Evolutionary conservation across 2,797 vertebrate genomes (phyloP).

Genomic region (Pteropus rufus): DNA sequence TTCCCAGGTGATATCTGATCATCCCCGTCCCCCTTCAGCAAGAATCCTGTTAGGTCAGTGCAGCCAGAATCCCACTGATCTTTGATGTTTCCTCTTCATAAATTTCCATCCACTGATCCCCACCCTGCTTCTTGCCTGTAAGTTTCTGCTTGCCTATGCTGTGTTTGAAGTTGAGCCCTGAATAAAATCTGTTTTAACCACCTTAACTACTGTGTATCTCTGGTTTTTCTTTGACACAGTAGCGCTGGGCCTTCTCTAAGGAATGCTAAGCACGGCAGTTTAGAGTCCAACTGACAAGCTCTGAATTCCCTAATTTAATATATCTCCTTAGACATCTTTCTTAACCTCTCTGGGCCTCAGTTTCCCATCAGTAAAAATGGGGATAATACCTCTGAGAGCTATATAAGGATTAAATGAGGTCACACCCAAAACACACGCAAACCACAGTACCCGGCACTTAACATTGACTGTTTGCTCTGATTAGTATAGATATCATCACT

Average conservation of each 20-base stretch:
- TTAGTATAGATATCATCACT: background rate
- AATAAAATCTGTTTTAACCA: background rate
- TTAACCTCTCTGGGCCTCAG: background rate
- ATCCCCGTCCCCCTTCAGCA: background rate
- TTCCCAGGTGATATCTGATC: background rate
- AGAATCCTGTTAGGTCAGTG: background rate
- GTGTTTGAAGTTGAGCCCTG: background rate
- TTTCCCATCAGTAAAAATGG: background rate
- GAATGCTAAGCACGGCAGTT: background rate
- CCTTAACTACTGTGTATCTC: background rate
- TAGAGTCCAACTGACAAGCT: background rate
- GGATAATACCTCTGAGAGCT: background rate
- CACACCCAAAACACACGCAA: background rate
- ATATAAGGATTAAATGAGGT: background rate
- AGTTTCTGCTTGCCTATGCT: background rate
- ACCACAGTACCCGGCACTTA: background rate
- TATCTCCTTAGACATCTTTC: background rate
- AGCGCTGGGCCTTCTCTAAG: background rate
- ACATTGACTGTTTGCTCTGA: background rate
- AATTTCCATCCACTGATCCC: background rate
- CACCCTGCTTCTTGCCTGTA: background rate
- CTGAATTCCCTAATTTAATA: background rate
- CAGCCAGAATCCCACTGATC: background rate
- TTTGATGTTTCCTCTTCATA: background rate
- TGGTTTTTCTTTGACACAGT: background rate